A percentile compares a stretch with the other conserved stretches of the same genome.
Evolutionary conservation across 1,140 invertebrate genomes (phyloP).

Genomic region (Ruditapes philippinarum): DNA sequence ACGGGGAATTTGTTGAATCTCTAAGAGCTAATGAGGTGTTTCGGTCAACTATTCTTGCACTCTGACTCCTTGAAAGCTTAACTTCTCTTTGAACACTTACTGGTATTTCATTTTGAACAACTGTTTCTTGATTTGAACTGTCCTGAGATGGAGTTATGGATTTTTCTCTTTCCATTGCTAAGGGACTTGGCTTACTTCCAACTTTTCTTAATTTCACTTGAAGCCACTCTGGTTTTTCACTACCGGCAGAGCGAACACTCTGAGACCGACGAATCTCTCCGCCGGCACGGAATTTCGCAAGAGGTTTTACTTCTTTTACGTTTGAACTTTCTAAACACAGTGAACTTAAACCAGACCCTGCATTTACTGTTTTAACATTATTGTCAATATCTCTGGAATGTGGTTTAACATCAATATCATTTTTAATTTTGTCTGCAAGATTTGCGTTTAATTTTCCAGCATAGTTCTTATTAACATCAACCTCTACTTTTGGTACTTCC

Average conservation of each 20-base stretch:
- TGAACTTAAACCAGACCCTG: background rate
- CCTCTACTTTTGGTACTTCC: background rate
- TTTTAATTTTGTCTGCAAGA: background rate
- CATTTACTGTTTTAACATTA: background rate
- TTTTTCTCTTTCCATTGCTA: background rate
- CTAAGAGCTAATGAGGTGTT: slow-evolving; percentile 23
- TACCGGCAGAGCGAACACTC: slow-evolving; percentile 53
- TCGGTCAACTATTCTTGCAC: slow-evolving; percentile 23
- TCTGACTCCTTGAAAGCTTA: slow-evolving; percentile 39
- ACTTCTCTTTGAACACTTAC: slow-evolving; percentile 37
- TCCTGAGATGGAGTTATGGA: background rate
- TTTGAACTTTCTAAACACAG: slow-evolving; percentile 20
- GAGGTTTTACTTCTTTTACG: slow-evolving; percentile 1
- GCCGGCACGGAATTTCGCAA: slow-evolving; percentile 16
- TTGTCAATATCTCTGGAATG: background rate
- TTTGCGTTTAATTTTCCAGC: background rate
- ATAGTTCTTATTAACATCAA: slow-evolving; percentile 35
- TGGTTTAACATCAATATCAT: background rate
- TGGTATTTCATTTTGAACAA: slow-evolving; percentile 23
- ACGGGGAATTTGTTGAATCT: slow-evolving; percentile 54
- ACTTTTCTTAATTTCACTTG: slow-evolving; percentile 61
- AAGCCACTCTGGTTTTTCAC: slow-evolving; percentile 61
- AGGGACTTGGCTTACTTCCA: slow-evolving; percentile 36
- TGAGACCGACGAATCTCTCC: slow-evolving; percentile 48
- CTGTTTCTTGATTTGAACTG: background rate